Base-by-base conservation (phyloP, 1,140 invertebrate genomes). In the Frieseomelitta varia region DNA sequence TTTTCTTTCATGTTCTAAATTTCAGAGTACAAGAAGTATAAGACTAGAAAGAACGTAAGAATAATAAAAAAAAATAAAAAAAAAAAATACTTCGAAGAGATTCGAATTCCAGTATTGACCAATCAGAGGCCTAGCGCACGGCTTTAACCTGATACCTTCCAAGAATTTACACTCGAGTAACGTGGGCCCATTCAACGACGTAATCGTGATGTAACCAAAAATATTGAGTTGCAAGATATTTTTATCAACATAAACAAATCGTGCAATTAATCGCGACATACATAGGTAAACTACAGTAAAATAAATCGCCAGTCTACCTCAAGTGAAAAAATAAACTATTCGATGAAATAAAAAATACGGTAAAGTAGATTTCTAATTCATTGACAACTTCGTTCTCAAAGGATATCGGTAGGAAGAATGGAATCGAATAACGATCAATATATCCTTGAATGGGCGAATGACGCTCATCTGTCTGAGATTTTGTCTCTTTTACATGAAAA, bases 401-500 rank as follows among this genome's bases (percentile, higher is more conserved):
- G 39, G 30, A 24, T n/a, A 27, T 47, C 6, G 0, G 47, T 17
- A 65, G 1, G 2, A 19, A 56, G 69, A 58, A 83, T 83, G 74
- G 53, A 56, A 14, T 58, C 34, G 24, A 30, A 47, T 12, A n/a
- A 61, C 17, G 47, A 47, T 24, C 21, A 24, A 4, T 78, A 58
- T 21, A 56, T 1, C 3, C 24, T 78, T 1, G 24, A 68, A 51
- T 77, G 63, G 81, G 73, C 81, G 4, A 58, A 47, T 0, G 17
- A 47, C 1, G 27, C 19, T 11, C 51, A 58, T 11, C 19, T 83
- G 14, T 4, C 74, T 1, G 74, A 83, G 6, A 30, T 83, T 15
- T n/a, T 83, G 56, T 30, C 65, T 8, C 78, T 78, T 19, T 17
- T 83, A 19, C 27, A 68, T 1, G 74, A 83, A n/a, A 78, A 78